phyloP scores from a whole-genome alignment of 1,140 invertebrate genomes.

The Eumeta japonica region DNA sequence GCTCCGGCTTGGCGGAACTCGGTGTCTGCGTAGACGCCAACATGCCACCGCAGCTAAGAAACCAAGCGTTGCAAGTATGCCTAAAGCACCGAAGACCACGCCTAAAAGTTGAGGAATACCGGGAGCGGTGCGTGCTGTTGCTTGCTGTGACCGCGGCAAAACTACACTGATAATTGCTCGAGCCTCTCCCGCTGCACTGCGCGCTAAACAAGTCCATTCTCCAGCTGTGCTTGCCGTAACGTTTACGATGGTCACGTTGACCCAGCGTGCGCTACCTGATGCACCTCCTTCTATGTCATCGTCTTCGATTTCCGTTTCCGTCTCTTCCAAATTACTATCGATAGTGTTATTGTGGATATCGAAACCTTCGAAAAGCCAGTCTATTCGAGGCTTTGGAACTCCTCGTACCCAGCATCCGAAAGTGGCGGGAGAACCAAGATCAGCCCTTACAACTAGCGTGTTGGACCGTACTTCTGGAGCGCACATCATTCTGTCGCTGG shows the following conservation, averaged over 20 bases:
- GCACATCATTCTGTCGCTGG: conserved; percentile 45
- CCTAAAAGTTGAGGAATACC: conserved; percentile 50
- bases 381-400: conserved; percentile 79
- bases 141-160: conserved; percentile 40
- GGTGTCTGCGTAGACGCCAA: conserved; percentile 50
- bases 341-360: conserved; percentile 43
- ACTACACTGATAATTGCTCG: conserved; percentile 49
- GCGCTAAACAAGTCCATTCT: conserved; percentile 51
- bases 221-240: conserved; percentile 50
- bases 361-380: conserved; percentile 77
- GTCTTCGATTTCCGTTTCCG: conserved; percentile 37
- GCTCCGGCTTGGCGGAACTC: conserved; percentile 70
- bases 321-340: conserved; percentile 49
- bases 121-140: conserved; percentile 42
- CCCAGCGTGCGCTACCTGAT: conserved; percentile 46
- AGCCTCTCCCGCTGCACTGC: conserved; percentile 43
- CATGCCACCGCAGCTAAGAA: conserved; percentile 44
- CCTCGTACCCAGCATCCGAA: conserved; percentile 78
- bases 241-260: conserved; percentile 50
- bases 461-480: conserved; percentile 45
- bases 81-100: conserved; percentile 47
- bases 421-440: conserved; percentile 55
- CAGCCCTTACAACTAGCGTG: conserved; percentile 45
- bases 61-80: conserved; percentile 35
- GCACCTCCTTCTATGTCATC: conserved; percentile 37